Evolutionary conservation across 2,888 invertebrate species (phyloP).

Genomic region (Macrophya annulata): DNA sequence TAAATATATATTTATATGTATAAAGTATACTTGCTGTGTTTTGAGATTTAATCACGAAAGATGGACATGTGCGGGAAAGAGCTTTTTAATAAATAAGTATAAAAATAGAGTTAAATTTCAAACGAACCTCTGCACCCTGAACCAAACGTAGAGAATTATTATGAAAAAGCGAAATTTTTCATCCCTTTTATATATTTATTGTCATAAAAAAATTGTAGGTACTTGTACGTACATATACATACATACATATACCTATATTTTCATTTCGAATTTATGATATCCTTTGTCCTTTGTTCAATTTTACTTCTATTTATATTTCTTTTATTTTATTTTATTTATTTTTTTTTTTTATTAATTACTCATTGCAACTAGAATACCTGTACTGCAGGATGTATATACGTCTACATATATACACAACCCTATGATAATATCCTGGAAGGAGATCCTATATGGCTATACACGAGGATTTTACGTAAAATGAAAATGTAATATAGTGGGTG

Average conservation of each 20-base stretch:
- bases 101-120: neutral
- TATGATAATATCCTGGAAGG: slow-evolving; percentile 12
- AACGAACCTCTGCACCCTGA: neutral
- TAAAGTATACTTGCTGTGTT: neutral
- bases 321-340: neutral
- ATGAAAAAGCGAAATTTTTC: neutral
- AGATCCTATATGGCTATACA: neutral
- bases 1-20: too few relatives aligned
- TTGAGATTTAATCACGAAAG: neutral
- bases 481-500: slow-evolving; percentile 21
- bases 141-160: neutral
- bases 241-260: neutral
- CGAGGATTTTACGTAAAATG: slow-evolving; percentile 15
- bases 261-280: neutral
- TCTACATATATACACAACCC: neutral
- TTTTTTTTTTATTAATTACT: neutral
- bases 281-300: neutral
- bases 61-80: neutral
- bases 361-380: neutral
- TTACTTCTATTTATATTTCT: neutral
- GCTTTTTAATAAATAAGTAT: slow-evolving; percentile 10
- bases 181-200: neutral
- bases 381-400: neutral
- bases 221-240: neutral
- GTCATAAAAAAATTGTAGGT: neutral